phyloP scores from a whole-genome alignment of 2,888 invertebrate species.

The Luffia ferchaultella region DNA sequence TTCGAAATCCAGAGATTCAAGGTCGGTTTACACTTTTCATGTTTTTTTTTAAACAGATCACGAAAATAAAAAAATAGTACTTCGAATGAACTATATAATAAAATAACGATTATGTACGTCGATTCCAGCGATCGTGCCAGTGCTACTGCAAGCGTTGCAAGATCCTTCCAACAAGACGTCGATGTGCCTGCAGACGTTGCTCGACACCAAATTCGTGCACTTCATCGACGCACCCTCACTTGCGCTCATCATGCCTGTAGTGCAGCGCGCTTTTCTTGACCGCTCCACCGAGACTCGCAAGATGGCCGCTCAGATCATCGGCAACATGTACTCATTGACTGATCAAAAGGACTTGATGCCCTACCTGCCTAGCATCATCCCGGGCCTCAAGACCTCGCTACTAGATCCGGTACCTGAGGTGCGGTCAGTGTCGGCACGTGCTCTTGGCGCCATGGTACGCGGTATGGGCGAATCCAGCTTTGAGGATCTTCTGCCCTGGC shows the following conservation, averaged over 20 bases:
- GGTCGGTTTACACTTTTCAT: slow-evolving; percentile 34
- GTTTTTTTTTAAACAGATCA: background rate
- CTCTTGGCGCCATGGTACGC: slow-evolving; percentile 96
- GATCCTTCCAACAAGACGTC: slow-evolving; percentile 97
- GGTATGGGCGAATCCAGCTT: slow-evolving; percentile 97
- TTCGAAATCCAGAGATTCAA: slow-evolving; percentile 98
- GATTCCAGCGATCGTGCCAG: slow-evolving; percentile 83
- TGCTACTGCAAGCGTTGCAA: slow-evolving; percentile 88
- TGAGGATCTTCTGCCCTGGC: slow-evolving; percentile 96
- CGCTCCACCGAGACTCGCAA: slow-evolving; percentile 97
- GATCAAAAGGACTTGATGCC: slow-evolving; percentile 98
- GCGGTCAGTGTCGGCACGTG: slow-evolving; percentile 93
- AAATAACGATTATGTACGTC: no score
- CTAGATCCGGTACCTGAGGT: slow-evolving; percentile 98
- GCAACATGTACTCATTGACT: slow-evolving; percentile 98
- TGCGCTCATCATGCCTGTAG: slow-evolving; percentile 99
- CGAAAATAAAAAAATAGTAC: no score
- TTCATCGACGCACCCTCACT: slow-evolving; percentile 99
- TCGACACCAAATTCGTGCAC: slow-evolving; percentile 98
- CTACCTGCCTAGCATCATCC: slow-evolving; percentile 95
- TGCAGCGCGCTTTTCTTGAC: slow-evolving; percentile 97
- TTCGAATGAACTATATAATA: background rate
- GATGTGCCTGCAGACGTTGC: slow-evolving; percentile 87
- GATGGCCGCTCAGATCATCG: slow-evolving; percentile 99
- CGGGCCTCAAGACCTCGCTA: slow-evolving; percentile 93